Evolutionary conservation across 2,797 vertebrate species (phyloP).

Genomic region (Catamblyrhynchus diadema): DNA sequence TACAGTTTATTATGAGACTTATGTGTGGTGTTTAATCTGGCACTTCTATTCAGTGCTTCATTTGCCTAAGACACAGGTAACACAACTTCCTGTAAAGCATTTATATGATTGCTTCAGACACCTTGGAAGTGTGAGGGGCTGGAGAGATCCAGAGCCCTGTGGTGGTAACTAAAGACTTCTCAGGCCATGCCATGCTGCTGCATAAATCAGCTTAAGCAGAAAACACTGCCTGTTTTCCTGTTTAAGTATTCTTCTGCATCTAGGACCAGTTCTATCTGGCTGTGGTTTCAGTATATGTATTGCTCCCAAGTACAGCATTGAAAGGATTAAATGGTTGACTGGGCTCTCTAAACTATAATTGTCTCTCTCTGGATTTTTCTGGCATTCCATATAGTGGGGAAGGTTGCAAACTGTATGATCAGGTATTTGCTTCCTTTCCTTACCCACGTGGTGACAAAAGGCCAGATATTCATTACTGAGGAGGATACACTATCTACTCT

Average conservation of each 20-base stretch:
- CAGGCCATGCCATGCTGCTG: rapidly evolving
- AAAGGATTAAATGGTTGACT: neutral
- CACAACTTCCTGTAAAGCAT: slow-evolving; percentile 35
- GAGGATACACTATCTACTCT: rapidly evolving
- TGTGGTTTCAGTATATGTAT: neutral
- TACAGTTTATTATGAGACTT: neutral
- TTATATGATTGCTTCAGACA: neutral
- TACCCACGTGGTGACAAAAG: neutral
- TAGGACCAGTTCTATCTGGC: neutral
- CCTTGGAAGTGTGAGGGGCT: neutral
- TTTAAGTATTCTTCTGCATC: neutral
- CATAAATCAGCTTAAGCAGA: neutral
- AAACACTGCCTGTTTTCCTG: neutral
- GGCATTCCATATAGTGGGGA: neutral
- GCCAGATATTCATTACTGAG: neutral
- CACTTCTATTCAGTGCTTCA: slow-evolving; percentile 47
- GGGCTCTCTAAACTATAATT: neutral
- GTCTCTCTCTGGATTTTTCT: neutral
- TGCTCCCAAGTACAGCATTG: rapidly evolving
- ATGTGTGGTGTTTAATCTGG: slow-evolving; percentile 48
- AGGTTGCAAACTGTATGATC: neutral
- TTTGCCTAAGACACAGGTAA: slow-evolving; percentile 43
- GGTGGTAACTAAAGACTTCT: neutral
- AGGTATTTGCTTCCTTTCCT: neutral
- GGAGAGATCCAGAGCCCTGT: neutral